These are phyloP conservation scores for Indicator indicator DNA, from an alignment of 2,113 vertebrate genomes.

Conservation along the genomic window DNA sequence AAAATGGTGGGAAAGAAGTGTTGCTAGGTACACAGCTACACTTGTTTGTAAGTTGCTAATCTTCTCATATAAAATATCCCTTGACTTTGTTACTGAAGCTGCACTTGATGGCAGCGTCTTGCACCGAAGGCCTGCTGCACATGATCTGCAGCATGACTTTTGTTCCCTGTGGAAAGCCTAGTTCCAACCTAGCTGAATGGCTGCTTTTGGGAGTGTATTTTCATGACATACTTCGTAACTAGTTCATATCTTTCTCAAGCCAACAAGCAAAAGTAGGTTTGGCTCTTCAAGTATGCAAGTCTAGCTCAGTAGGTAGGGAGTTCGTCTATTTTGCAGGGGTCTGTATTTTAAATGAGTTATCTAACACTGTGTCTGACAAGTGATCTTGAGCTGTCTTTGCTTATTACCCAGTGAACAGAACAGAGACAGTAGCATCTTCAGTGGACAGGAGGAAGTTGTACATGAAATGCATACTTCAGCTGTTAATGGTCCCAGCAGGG, in stretches of 20 bases:
- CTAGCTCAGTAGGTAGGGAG: neutral
- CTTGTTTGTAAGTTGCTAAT: neutral
- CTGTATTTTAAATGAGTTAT: neutral
- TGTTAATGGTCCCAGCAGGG: neutral
- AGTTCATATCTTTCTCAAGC: neutral
- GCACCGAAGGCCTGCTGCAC: neutral
- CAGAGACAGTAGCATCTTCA: neutral
- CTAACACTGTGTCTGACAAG: neutral
- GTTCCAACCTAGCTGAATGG: neutral
- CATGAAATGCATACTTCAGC: neutral
- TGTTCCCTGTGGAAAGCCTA: neutral
- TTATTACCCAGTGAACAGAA: neutral
- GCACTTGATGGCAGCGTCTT: accelerated
- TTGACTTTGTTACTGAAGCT: neutral
- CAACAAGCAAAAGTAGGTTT: neutral
- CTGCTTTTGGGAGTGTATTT: neutral
- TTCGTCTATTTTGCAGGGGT: neutral
- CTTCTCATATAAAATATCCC: neutral
- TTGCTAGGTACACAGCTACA: neutral
- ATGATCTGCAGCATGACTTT: neutral
- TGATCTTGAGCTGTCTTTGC: neutral
- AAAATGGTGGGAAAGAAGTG: neutral
- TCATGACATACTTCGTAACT: neutral
- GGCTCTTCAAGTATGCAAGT: neutral
- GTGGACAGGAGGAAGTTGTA: neutral